These are phyloP conservation scores for Procapra przewalskii DNA, from an alignment of 2,113 vertebrate genomes.

Conservation along the genomic window DNA sequence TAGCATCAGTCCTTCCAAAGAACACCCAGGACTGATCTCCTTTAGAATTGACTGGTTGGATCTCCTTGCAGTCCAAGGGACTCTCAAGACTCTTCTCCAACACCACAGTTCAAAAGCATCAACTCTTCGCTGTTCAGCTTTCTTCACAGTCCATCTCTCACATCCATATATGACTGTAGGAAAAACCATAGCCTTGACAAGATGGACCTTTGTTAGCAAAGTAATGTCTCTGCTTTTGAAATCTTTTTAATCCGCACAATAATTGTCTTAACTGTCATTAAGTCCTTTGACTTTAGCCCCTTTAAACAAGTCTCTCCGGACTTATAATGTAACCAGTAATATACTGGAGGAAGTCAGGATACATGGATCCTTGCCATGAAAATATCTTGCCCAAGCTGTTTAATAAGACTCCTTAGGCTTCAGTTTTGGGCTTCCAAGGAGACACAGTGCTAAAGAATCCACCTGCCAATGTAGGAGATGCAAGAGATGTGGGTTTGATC, in stretches of 20 bases:
- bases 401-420: background rate
- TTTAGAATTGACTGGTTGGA: too few relatives aligned
- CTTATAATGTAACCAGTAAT: background rate
- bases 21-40: too few relatives aligned
- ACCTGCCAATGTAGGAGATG: background rate
- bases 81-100: too few relatives aligned
- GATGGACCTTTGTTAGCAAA: too few relatives aligned
- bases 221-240: too few relatives aligned
- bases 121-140: fast-evolving
- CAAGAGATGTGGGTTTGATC: background rate
- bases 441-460: background rate
- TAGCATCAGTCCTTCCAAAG: too few relatives aligned
- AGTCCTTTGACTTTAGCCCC: background rate
- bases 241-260: background rate
- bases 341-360: background rate
- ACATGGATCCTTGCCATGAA: background rate
- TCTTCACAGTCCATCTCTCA: too few relatives aligned
- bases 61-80: too few relatives aligned
- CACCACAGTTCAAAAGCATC: too few relatives aligned
- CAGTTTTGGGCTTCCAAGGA: background rate
- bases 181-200: too few relatives aligned
- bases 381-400: background rate
- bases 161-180: too few relatives aligned
- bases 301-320: background rate
- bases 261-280: background rate